Conservation (phyloP, 2,113 vertebrate species). For the Sorex araneus region DNA sequence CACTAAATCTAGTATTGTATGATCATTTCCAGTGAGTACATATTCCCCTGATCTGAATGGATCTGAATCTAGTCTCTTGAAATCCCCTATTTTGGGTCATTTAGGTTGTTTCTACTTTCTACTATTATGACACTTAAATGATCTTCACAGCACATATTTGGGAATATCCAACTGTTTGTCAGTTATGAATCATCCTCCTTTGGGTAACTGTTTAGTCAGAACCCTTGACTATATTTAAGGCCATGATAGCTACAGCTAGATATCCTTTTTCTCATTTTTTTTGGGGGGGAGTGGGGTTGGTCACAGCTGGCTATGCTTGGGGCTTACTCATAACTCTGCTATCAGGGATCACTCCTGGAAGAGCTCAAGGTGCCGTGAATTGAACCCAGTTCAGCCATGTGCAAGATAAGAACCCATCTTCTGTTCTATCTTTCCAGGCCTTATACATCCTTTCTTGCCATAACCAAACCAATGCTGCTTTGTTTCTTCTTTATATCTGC, state of each 20-base stretch:
- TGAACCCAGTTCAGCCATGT: too few species aligned
- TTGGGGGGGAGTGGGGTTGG: too few species aligned
- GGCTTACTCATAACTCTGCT: too few species aligned
- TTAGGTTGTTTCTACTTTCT: slow-evolving; percentile 30
- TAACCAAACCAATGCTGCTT: neutral
- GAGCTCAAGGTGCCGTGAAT: too few species aligned
- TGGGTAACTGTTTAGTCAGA: neutral
- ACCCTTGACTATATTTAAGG: neutral
- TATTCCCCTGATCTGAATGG: slow-evolving; percentile 32
- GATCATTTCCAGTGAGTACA: slow-evolving; percentile 28
- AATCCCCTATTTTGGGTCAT: neutral
- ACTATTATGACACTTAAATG: neutral
- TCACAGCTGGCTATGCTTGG: too few species aligned
- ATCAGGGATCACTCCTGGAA: too few species aligned
- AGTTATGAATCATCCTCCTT: slow-evolving; percentile 22
- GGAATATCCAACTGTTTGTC: neutral
- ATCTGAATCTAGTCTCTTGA: neutral
- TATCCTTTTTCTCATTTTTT: too few species aligned
- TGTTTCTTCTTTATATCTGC: slow-evolving; percentile 21
- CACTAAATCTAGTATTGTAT: neutral
- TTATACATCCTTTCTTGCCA: neutral
- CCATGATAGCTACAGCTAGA: neutral
- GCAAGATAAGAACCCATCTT: too few species aligned
- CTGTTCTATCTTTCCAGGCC: too few species aligned
- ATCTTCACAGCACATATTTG: neutral